Conservation (phyloP, 1,140 invertebrate species). For the Dysdera silvatica region DNA sequence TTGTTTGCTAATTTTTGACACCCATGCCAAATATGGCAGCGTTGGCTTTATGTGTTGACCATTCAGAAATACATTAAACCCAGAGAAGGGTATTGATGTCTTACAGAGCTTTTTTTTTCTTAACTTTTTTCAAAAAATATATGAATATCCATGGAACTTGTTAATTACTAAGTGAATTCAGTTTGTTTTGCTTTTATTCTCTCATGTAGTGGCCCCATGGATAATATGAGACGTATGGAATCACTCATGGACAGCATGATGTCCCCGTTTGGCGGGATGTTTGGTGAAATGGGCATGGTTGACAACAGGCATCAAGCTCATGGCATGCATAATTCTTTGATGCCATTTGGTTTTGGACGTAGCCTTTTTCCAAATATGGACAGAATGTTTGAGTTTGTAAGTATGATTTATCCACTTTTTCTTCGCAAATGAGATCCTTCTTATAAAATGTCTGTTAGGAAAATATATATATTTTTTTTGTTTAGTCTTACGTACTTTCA, state of each 20-base stretch:
- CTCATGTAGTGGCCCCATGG: slow-evolving; percentile 21
- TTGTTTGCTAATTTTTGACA: too few relatives aligned
- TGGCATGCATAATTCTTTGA: slow-evolving; percentile 29
- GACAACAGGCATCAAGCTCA: slow-evolving; percentile 36
- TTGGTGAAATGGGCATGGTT: too few relatives aligned
- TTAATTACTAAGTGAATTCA: too few relatives aligned
- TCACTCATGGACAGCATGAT: slow-evolving; percentile 31
- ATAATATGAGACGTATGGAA: slow-evolving; percentile 31
- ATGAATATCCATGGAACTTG: too few relatives aligned
- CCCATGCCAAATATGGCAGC: too few relatives aligned
- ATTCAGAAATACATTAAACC: too few relatives aligned
- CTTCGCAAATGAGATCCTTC: neutral
- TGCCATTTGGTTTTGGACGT: slow-evolving; percentile 46
- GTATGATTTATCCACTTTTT: slow-evolving; percentile 1
- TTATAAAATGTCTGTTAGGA: neutral
- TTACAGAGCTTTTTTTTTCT: too few relatives aligned
- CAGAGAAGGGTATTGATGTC: too few relatives aligned
- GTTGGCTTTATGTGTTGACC: too few relatives aligned
- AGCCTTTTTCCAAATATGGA: slow-evolving; percentile 38
- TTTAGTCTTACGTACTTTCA: neutral
- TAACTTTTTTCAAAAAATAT: too few relatives aligned
- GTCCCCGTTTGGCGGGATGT: slow-evolving; percentile 30
- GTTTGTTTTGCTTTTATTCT: too few relatives aligned
- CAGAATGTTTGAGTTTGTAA: slow-evolving; percentile 30
- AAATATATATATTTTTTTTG: neutral